Conservation (phyloP, 2,797 vertebrate genomes). For the Sebastes taczanowskii region DNA sequence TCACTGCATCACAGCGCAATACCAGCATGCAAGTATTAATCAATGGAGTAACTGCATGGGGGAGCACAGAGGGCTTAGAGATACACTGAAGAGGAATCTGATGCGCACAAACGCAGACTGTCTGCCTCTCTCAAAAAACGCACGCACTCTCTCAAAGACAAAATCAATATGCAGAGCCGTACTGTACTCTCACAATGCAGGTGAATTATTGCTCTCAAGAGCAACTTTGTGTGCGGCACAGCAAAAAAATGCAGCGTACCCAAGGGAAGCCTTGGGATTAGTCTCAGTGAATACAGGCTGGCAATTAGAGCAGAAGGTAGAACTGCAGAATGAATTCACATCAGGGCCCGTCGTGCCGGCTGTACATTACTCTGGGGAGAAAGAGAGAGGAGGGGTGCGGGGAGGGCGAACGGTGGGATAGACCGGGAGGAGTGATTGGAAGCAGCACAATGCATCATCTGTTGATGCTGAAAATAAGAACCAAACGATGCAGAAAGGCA, state of each 20-base stretch:
- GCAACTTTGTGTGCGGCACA: constrained; percentile 31
- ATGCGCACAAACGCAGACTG: neutral
- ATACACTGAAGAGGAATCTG: neutral
- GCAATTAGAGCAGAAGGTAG: constrained; percentile 61
- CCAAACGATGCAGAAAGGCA: constrained; percentile 32
- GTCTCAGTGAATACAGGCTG: constrained; percentile 40
- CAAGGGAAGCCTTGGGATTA: constrained; percentile 49
- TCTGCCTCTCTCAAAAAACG: neutral
- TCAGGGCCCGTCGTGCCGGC: constrained; percentile 28
- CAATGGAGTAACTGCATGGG: constrained; percentile 11
- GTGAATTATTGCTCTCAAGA: constrained; percentile 47
- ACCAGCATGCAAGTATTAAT: constrained; percentile 26
- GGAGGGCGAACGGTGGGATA: neutral
- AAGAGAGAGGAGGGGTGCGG: neutral
- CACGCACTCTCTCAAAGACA: constrained; percentile 1
- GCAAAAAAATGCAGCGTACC: constrained; percentile 46
- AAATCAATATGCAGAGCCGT: constrained; percentile 45
- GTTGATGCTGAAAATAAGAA: constrained; percentile 31
- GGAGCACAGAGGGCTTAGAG: constrained; percentile 14
- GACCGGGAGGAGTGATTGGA: constrained; percentile 9
- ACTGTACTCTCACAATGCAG: constrained; percentile 25
- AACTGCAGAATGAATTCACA: constrained; percentile 45
- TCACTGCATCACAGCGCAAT: constrained; percentile 21
- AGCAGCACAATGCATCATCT: constrained; percentile 10
- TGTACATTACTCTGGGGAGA: constrained; percentile 29